Conservation (phyloP, 2,888 invertebrate species). For the Monoplex corrugatus region DNA sequence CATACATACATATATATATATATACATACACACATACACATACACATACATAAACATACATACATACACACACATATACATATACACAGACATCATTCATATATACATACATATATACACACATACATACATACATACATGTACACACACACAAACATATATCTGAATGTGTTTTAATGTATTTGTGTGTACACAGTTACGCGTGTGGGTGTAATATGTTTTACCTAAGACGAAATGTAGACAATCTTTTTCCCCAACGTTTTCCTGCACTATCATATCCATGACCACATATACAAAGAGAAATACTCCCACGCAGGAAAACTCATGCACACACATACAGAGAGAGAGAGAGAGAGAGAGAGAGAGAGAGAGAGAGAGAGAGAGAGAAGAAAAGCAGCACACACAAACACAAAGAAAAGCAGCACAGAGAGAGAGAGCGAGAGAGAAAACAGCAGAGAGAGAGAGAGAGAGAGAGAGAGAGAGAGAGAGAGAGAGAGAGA, state of each 20-base stretch:
- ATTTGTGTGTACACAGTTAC: background rate
- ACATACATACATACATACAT: background rate
- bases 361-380: background rate
- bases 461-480: no score
- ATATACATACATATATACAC: background rate
- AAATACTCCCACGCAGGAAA: no score
- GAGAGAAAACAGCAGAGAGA: background rate
- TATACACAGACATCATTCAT: background rate
- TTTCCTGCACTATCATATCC: no score
- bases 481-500: slow-evolving; percentile 18
- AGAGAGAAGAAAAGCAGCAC: no score
- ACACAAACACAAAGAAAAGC: background rate
- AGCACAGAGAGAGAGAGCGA: background rate
- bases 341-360: background rate
- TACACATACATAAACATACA: background rate
- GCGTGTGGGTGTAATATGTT: background rate
- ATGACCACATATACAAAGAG: no score
- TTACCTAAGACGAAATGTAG: background rate
- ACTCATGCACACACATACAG: no score
- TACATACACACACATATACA: background rate
- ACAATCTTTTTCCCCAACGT: no score
- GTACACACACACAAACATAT: background rate
- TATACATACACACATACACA: background rate
- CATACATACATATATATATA: background rate
- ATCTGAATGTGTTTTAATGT: no score